Conservation (phyloP, 2,797 vertebrate species). For the Streptopelia turtur region DNA sequence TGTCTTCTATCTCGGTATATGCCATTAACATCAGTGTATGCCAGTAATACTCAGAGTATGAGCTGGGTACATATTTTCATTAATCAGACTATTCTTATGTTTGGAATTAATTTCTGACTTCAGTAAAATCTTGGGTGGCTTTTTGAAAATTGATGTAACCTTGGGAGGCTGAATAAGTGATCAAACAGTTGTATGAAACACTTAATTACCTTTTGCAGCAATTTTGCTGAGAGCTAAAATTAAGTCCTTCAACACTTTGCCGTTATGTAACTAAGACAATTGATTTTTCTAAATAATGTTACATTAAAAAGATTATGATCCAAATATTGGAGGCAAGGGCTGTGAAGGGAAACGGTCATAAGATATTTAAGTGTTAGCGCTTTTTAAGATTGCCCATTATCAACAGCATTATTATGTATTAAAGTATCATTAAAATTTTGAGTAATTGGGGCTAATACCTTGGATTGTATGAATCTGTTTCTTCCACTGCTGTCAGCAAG, state of each 20-base stretch:
- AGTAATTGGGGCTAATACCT: slow-evolving; percentile 80
- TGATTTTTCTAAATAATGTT: slow-evolving; percentile 84
- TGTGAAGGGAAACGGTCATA: slow-evolving; percentile 79
- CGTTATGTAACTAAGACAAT: slow-evolving; percentile 82
- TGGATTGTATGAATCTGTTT: slow-evolving; percentile 76
- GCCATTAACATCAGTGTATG: not conserved
- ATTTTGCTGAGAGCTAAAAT: slow-evolving; percentile 80
- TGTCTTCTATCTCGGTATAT: not conserved
- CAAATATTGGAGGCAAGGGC: slow-evolving; percentile 78
- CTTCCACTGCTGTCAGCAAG: slow-evolving; percentile 71
- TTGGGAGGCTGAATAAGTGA: slow-evolving; percentile 76
- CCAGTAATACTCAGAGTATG: not conserved
- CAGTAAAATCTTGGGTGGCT: slow-evolving; percentile 67
- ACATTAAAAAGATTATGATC: slow-evolving; percentile 81
- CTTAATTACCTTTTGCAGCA: slow-evolving; percentile 79
- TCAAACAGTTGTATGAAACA: slow-evolving; percentile 76
- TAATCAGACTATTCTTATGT: slow-evolving; percentile 2
- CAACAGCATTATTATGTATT: slow-evolving; percentile 76
- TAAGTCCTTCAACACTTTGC: slow-evolving; percentile 78
- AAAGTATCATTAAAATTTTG: slow-evolving; percentile 79
- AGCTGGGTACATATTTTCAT: not conserved
- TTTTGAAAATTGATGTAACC: slow-evolving; percentile 75
- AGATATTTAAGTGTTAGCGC: slow-evolving; percentile 73
- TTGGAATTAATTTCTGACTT: slow-evolving; percentile 70
- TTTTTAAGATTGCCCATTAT: slow-evolving; percentile 78